Percentiles rank a stretch among this genome's conserved stretches.
Evolutionary conservation across 64 coral and sea anemone species (phyloP).

Genomic region (Dendronephthya gigantea): DNA sequence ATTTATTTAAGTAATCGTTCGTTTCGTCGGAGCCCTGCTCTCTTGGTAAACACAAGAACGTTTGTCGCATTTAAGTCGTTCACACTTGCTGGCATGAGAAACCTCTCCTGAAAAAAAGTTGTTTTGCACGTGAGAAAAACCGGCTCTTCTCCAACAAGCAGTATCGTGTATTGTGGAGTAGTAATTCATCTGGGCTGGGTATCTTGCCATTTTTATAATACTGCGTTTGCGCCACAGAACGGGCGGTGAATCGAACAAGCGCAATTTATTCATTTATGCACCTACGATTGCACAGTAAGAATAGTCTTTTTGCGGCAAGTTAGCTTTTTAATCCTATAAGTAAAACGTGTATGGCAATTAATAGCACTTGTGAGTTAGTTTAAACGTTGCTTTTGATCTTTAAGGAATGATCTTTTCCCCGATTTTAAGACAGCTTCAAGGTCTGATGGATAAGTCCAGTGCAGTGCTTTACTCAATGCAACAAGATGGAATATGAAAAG

Average conservation of each 20-base stretch:
- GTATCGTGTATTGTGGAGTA: too few relatives aligned
- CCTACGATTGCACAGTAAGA: background rate
- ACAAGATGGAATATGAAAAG: too few relatives aligned
- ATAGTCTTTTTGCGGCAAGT: background rate
- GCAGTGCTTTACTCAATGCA: too few relatives aligned
- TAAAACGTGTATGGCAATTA: background rate
- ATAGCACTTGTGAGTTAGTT: background rate
- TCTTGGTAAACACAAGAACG: background rate
- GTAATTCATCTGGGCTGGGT: too few relatives aligned
- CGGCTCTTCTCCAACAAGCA: too few relatives aligned
- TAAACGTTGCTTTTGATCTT: background rate
- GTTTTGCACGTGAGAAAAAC: too few relatives aligned
- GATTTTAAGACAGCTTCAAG: too few relatives aligned
- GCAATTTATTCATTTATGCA: background rate
- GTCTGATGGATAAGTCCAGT: too few relatives aligned
- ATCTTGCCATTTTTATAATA: too few relatives aligned
- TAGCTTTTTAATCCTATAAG: background rate
- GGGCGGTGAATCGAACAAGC: background rate
- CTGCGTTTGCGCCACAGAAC: too few relatives aligned
- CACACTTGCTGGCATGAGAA: background rate
- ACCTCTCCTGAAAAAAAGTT: too few relatives aligned
- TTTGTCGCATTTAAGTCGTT: background rate
- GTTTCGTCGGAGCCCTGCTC: background rate
- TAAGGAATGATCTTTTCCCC: background rate
- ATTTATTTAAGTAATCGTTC: constrained; percentile 18